Base-by-base conservation (phyloP, 2,888 invertebrate species). In the Achlya flavicornis region DNA sequence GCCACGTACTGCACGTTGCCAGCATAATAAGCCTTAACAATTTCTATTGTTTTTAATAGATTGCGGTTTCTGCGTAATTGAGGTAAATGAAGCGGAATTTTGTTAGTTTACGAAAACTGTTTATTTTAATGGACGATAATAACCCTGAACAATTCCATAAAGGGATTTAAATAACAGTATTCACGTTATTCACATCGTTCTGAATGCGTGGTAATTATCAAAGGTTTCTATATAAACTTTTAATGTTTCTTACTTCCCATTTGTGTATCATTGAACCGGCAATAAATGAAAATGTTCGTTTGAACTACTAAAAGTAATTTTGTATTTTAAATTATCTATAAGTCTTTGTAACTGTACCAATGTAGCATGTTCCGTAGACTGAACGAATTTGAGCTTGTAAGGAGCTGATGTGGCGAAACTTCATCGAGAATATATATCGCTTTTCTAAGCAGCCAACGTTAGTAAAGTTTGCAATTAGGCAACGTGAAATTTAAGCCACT, bases 1-100 rank as follows among this genome's bases (percentile, higher is more conserved):
- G 66, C 73, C 71, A 70, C 84, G 83, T 84, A n/a, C n/a, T n/a
- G n/a, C n/a, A n/a, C n/a, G n/a, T n/a, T n/a, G 88, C 81, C 70
- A 68, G 85, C 86, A 87, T 88, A 90, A 90, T 87, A 88, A 85
- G 84, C 85, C 72, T 72, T 78, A 78, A 78, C 76, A 77, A 78
- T 78, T 80, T 75, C 75, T 76, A 77, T 83, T 80, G 76, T 80
- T 79, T 76, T 77, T 71, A 70, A 66, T 64, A 71, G 70, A 71
- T 67, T 64, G 63, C 64, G 60, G 60, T 61, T 60, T 57, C 58
- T 63, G 8, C 58, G 57, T 41, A 41, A 41, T 41, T 48, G 61
- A 57, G 53, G 61, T 62, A 41, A 46, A 41, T 38, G 43, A 38
- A 59, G 16, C 41, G 38, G 19, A 61, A 48, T 58, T 35, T 58